phyloP scores from a whole-genome alignment of 2,113 vertebrate genomes.

The Montifringilla adamsi region DNA sequence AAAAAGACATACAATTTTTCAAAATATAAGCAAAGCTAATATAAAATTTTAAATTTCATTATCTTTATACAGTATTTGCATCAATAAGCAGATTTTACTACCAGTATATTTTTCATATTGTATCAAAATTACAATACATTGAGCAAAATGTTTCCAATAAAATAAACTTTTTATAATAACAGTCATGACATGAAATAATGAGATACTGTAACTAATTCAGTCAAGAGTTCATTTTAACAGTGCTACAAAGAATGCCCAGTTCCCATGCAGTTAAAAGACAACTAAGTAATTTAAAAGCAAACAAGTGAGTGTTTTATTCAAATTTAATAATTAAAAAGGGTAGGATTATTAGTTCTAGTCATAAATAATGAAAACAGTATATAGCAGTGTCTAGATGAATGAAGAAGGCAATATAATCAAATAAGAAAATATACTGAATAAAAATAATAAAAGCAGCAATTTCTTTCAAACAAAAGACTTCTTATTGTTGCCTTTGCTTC shows the following conservation, averaged over 20 bases:
- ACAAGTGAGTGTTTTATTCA: not conserved
- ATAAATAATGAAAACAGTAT: not conserved
- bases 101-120: not conserved
- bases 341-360: not conserved
- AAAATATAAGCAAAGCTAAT: not conserved
- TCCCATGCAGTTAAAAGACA: not conserved
- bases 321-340: not conserved
- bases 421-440: not conserved
- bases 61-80: not conserved
- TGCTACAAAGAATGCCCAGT: not conserved
- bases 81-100: not conserved
- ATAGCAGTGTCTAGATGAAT: not conserved
- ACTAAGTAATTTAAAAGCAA: not conserved
- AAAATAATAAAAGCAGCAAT: not conserved
- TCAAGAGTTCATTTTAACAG: constrained; percentile 2
- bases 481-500: not conserved
- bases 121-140: not conserved
- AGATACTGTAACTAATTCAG: not conserved
- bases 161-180: not conserved
- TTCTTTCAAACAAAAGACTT: not conserved
- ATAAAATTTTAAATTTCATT: not conserved
- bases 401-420: not conserved
- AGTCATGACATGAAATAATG: not conserved
- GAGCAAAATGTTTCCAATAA: not conserved
- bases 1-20: not conserved